Base-by-base conservation (phyloP, 1,140 invertebrate species). In the Cylas formicarius region DNA sequence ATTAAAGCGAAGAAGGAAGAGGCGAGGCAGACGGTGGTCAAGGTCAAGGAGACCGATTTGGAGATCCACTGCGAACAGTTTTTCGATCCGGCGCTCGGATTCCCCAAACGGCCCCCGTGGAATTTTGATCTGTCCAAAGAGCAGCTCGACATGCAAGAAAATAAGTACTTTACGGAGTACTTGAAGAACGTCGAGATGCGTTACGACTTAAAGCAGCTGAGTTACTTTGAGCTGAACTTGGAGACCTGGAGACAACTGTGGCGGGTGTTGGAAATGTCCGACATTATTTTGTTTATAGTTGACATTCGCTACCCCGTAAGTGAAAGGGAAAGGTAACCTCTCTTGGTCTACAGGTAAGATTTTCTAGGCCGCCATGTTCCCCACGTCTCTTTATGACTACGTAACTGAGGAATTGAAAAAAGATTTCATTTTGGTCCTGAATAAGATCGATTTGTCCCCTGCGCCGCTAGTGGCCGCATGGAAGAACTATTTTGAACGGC, bases 181-280 rank as follows among this genome's bases (percentile, higher is more conserved):
- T 11, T 66, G 2, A 58, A 57, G 28, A 41, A 48, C 5, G 46
- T 66, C 10, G 46, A 61, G 27, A 40, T 50, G 13, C 51, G 55
- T 26, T 56, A 56, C 44, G 28, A 52, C 24, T 51, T 52, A 34
- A 59, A 56, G 43, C 53, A 63, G 1, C 47, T 63, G 29, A 57
- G 64, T 53, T 61, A 55, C 35, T 66, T 66, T 62, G 97, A 99
- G 62, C 88, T 92, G 54, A 99, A 99, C 70, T 68, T 99, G 11
- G 94, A 99, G 65, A 90, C 98, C 50, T 99, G 97, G 97, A 76
- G 94, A 27, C 96, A 99, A 67, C 66, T 99, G 4, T 99, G 97
- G 97, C 76, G 96, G 55, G 96, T 99, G 1, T 77, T 99, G 11
- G 97, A 99, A 66, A 82, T 89, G 56, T 94, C 91, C 62, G 91